These are phyloP conservation scores for Tragelaphus buxtoni DNA, from an alignment of 2,113 vertebrate species.

Conservation along the genomic window DNA sequence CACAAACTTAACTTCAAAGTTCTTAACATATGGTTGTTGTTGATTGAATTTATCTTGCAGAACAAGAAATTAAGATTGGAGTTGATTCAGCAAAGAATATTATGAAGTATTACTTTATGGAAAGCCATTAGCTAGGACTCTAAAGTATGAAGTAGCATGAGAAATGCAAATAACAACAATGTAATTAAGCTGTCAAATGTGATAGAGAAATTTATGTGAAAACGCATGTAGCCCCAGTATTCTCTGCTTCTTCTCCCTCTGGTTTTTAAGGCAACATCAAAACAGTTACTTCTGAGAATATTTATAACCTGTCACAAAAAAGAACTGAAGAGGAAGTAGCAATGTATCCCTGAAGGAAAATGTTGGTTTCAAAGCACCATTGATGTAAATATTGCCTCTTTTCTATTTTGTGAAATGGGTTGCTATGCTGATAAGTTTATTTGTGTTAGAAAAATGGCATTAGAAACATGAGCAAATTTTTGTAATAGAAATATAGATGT, in stretches of 20 bases:
- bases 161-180: conserved; percentile 61
- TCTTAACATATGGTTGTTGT: conserved; percentile 46
- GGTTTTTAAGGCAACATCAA: conserved; percentile 60
- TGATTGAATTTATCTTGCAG: conserved; percentile 51
- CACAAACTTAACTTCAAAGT: conserved; percentile 43
- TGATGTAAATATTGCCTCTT: conserved; percentile 40
- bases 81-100: conserved; percentile 47
- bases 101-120: conserved; percentile 41
- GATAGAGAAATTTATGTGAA: conserved; percentile 59
- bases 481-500: not conserved
- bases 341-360: conserved; percentile 45
- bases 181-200: conserved; percentile 73
- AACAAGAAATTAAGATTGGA: conserved; percentile 45
- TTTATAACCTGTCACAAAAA: conserved; percentile 55
- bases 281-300: conserved; percentile 60
- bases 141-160: conserved; percentile 44
- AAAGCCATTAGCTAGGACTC: conserved; percentile 50
- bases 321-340: conserved; percentile 49
- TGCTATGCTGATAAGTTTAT: conserved; percentile 17
- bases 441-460: conserved; percentile 24
- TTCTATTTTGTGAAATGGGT: conserved; percentile 11
- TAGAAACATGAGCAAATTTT: conserved; percentile 5
- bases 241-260: not conserved
- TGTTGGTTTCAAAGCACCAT: conserved; percentile 39
- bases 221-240: not conserved